Evolutionary conservation across 2,113 vertebrate genomes (phyloP), one percentile per base, ranked within the genome.

Genomic region (Laticauda colubrina): DNA sequence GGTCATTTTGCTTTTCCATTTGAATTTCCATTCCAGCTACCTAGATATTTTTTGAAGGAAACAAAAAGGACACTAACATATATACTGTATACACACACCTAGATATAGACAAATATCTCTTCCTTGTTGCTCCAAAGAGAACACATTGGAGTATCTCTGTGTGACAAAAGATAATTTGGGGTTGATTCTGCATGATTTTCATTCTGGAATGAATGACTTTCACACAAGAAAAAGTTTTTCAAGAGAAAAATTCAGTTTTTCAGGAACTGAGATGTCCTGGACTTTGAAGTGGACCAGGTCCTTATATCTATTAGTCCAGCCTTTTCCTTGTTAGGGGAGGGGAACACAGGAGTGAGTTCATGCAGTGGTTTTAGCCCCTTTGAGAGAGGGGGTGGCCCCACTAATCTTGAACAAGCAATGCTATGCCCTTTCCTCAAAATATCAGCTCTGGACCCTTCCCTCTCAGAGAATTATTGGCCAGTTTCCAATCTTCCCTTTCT

Each of bases 1-100:
- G 93, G 97, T 69, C 7, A 0, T 26, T 95, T 95, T 93, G 94
- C 56, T 96, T 92, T 75, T 90, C 54, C 54, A 95, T 45, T 20
- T 93, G 45, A 10, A 86, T 34, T 93, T 93, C 85, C 86, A 95
- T 95, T 43, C 95, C 54, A 81, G 75, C 34, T 43, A 81, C 34
- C 34, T 81, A 81, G 75, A 43, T 81, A 81, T 81, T 81, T 81
- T 51, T 81, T 39, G 34, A 43, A 9, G 3, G 75, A 43, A 43
- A 43, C 2, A 81, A 81, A 21, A 34, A 81, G 3, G 18, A 39
- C 10, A 21, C 1, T 10, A 39, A 43, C 75, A 81, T 8, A 21
- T 21, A 21, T 39, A 39, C n/a, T 39, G 3, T 39, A 39, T 39
- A 20, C 20, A 81, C 34, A 81, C 7, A 81, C n/a, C 14, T 34